Conservation (phyloP, 2,113 vertebrate genomes). For the Lagopus muta region DNA sequence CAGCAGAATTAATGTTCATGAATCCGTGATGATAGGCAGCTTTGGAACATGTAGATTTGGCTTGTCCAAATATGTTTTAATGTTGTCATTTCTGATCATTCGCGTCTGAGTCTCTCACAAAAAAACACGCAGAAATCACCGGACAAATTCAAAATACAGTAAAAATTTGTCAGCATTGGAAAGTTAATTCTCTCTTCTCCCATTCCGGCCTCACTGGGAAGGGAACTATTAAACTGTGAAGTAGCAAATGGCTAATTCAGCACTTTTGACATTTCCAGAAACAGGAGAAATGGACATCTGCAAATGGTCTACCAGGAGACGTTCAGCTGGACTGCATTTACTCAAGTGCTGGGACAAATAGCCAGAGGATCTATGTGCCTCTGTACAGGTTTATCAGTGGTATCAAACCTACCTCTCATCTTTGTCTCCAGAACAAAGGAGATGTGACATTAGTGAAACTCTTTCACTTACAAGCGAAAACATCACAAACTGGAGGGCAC, state of each 20-base stretch:
- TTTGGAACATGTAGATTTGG: background rate
- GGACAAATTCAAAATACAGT: background rate
- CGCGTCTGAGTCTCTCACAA: background rate
- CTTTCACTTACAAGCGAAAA: background rate
- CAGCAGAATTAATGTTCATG: slow-evolving; percentile 4
- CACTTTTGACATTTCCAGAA: background rate
- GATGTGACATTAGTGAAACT: accelerated
- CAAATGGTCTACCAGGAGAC: background rate
- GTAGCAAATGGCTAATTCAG: background rate
- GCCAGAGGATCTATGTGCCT: background rate
- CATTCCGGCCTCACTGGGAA: background rate
- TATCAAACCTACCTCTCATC: background rate
- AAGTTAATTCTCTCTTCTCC: background rate
- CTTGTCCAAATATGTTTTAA: background rate
- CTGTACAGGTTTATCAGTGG: background rate
- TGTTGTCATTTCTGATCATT: background rate
- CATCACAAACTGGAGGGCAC: background rate
- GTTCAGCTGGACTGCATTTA: background rate
- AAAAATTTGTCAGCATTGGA: background rate
- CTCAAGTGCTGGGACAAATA: background rate
- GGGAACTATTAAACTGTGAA: background rate
- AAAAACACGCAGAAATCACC: background rate
- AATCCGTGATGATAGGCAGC: background rate
- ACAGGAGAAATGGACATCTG: background rate
- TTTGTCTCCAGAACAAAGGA: background rate